These are phyloP conservation scores for Drosophila robusta DNA, from an alignment of 2,888 invertebrate species.

Conservation along the genomic window DNA sequence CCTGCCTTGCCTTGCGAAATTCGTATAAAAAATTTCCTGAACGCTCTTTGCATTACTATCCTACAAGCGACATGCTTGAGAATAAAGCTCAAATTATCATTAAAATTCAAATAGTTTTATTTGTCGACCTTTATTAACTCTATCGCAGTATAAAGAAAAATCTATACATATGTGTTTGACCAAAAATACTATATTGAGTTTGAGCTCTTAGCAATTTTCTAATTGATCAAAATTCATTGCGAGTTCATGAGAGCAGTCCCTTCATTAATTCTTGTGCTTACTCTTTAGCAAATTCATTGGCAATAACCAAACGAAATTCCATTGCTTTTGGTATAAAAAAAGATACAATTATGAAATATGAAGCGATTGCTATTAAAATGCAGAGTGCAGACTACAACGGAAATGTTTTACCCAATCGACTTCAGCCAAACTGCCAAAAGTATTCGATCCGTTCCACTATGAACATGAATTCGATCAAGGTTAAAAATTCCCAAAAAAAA, in stretches of 20 bases:
- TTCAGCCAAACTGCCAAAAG: slow-evolving; percentile 1
- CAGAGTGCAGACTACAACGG: slow-evolving; percentile 41
- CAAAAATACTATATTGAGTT: too few relatives aligned
- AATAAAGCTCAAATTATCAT: neutral
- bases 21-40: neutral
- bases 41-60: neutral
- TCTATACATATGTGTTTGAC: too few relatives aligned
- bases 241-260: slow-evolving; percentile 24
- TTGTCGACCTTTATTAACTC: too few relatives aligned
- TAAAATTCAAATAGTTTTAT: too few relatives aligned
- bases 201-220: slow-evolving; percentile 14
- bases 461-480: neutral
- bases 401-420: slow-evolving; percentile 47
- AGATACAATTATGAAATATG: slow-evolving; percentile 69
- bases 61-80: neutral
- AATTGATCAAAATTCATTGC: slow-evolving; percentile 49
- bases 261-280: too few relatives aligned
- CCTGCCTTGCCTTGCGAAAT: slow-evolving; percentile 8
- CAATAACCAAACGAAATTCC: slow-evolving; percentile 67
- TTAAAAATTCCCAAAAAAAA: neutral
- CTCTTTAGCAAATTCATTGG: slow-evolving; percentile 7
- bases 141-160: too few relatives aligned
- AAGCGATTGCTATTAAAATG: slow-evolving; percentile 64
- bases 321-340: slow-evolving; percentile 60
- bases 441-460: slow-evolving; percentile 1